These are phyloP conservation scores for Leuctra nigra DNA, from an alignment of 2,888 invertebrate species.

Conservation along the genomic window DNA sequence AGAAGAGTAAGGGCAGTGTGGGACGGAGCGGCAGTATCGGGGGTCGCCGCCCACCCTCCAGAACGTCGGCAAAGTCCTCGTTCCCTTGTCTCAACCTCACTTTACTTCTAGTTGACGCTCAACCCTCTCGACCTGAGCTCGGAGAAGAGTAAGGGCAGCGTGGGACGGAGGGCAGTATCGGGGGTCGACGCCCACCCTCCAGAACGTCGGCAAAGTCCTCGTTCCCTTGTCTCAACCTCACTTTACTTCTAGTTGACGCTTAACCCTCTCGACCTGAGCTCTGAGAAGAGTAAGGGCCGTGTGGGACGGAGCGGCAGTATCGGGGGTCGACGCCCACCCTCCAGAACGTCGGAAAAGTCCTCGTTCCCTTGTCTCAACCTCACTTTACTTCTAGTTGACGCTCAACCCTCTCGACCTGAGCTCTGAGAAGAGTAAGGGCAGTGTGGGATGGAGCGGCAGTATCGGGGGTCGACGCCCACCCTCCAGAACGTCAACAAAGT, in stretches of 20 bases:
- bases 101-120: conserved; percentile 42
- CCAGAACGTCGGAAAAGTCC: too few relatives aligned
- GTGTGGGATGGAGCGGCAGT: conserved; percentile 44
- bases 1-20: conserved; percentile 46
- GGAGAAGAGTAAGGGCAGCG: conserved; percentile 45
- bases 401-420: conserved; percentile 45
- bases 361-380: too few relatives aligned
- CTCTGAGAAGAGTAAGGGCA: conserved; percentile 46
- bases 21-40: conserved; percentile 44
- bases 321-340: conserved; percentile 46
- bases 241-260: conserved; percentile 43
- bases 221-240: too few relatives aligned
- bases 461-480: conserved; percentile 46
- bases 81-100: too few relatives aligned
- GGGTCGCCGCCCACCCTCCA: conserved; percentile 46
- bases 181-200: conserved; percentile 47
- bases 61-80: too few relatives aligned
- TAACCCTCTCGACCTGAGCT: conserved; percentile 45
- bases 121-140: conserved; percentile 46
- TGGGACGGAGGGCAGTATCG: conserved; percentile 44
- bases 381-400: conserved; percentile 43
- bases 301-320: conserved; percentile 44
- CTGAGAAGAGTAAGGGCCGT: conserved; percentile 46
- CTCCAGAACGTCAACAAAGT: too few relatives aligned
- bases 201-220: too few relatives aligned